Percentiles rank a stretch among this genome's conserved stretches.
Evolutionary conservation across 2,888 invertebrate species (phyloP).

Genomic region (Bellardia pandia): DNA sequence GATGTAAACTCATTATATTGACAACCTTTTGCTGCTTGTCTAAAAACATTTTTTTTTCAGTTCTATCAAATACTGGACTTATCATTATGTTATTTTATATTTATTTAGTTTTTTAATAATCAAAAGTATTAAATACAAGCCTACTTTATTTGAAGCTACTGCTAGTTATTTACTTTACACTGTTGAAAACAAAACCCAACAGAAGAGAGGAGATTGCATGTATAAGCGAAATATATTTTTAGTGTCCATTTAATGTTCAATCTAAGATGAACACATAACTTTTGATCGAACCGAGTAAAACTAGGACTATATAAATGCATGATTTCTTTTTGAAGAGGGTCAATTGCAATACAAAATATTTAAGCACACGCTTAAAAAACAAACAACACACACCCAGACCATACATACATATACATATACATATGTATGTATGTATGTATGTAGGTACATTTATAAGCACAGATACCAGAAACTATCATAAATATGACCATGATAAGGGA

Average conservation of each 20-base stretch:
- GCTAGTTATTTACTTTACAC: background rate
- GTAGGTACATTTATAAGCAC: background rate
- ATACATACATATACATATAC: slow-evolving; percentile 12
- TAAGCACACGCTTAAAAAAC: background rate
- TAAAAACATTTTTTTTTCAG: too few relatives aligned
- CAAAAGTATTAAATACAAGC: too few relatives aligned
- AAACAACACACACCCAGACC: background rate
- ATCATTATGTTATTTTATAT: too few relatives aligned
- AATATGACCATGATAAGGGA: slow-evolving; percentile 68
- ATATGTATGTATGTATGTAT: background rate
- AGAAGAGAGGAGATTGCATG: slow-evolving; percentile 77
- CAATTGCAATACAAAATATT: slow-evolving; percentile 61
- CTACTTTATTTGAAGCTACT: background rate
- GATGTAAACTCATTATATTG: too few relatives aligned
- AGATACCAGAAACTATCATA: slow-evolving; percentile 49
- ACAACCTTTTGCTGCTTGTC: too few relatives aligned
- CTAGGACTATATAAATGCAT: slow-evolving; percentile 57
- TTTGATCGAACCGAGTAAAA: slow-evolving; percentile 80
- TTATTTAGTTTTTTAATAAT: too few relatives aligned
- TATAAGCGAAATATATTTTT: slow-evolving; percentile 82
- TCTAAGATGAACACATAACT: slow-evolving; percentile 83
- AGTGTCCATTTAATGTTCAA: slow-evolving; percentile 83
- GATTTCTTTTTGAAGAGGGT: slow-evolving; percentile 65
- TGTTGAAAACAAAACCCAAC: background rate
- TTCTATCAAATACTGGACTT: too few relatives aligned